A percentile compares a stretch with the other conserved stretches of the same genome.
Conservation (phyloP, 2,113 vertebrate species). For the Cervus canadensis region DNA sequence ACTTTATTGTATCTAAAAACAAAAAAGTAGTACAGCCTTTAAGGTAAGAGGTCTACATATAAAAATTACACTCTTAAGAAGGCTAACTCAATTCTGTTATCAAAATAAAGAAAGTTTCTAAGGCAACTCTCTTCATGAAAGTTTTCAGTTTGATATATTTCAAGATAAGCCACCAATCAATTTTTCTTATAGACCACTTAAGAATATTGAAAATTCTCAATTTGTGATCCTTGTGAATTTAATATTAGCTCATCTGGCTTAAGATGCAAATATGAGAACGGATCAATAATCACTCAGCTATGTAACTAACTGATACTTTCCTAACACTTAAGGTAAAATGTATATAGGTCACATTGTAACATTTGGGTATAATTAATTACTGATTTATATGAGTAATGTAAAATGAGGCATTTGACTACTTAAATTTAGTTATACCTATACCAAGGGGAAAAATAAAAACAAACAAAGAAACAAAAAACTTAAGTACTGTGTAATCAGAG, state of each 20-base stretch:
- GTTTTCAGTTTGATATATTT: neutral
- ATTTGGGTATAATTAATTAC: neutral
- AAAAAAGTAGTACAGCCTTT: neutral
- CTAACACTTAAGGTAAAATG: neutral
- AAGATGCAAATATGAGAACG: neutral
- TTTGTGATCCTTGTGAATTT: neutral
- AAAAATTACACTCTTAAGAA: neutral
- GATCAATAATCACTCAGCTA: neutral
- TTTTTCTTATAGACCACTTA: neutral
- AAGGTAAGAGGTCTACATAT: neutral
- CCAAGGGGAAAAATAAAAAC: neutral
- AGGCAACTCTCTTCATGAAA: neutral
- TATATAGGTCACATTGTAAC: neutral
- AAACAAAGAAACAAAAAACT: neutral
- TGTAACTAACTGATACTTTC: neutral
- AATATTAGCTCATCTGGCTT: neutral
- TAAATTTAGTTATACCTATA: neutral
- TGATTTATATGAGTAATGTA: neutral
- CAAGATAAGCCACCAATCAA: neutral
- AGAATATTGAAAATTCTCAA: neutral
- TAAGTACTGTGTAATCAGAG: neutral
- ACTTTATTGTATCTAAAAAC: neutral
- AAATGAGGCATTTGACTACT: neutral
- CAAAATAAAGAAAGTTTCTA: neutral
- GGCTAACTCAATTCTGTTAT: neutral